Conservation (phyloP, 2,113 vertebrate genomes). For the Ovis aries region DNA sequence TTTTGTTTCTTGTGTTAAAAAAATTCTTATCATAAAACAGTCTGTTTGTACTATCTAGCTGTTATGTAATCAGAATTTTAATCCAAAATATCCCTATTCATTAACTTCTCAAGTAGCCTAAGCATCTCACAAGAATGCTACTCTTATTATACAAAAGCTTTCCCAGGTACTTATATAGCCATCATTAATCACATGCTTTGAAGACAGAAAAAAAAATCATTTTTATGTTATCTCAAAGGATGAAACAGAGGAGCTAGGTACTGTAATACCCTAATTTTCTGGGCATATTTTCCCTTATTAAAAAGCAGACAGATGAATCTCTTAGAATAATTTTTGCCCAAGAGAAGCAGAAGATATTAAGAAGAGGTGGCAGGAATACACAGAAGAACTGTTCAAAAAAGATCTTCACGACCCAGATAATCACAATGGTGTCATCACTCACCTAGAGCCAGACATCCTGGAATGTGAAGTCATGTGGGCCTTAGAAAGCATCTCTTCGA, state of each 20-base stretch:
- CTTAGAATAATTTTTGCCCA: constrained; percentile 6
- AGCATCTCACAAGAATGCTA: constrained; percentile 69
- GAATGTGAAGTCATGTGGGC: no score
- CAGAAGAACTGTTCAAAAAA: no score
- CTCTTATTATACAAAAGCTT: constrained; percentile 73
- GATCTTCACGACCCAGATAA: no score
- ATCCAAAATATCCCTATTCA: constrained; percentile 55
- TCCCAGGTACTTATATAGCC: constrained; percentile 1
- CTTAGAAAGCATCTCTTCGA: no score
- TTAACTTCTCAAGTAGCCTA: constrained; percentile 73
- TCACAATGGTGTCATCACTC: no score
- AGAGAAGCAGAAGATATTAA: no score
- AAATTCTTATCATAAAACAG: not conserved
- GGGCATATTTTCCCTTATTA: not conserved
- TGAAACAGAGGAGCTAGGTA: not conserved
- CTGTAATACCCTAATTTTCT: not conserved
- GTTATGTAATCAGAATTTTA: constrained; percentile 56
- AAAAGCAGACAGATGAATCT: not conserved
- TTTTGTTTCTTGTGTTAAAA: constrained; percentile 44
- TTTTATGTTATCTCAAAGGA: constrained; percentile 12
- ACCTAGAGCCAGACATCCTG: no score
- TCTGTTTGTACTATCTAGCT: constrained; percentile 63
- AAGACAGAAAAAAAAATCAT: not conserved
- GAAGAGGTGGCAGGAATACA: no score
- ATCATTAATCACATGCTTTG: constrained; percentile 11